These are phyloP conservation scores for Drusus annulatus DNA, from an alignment of 1,140 invertebrate genomes.

Conservation along the genomic window DNA sequence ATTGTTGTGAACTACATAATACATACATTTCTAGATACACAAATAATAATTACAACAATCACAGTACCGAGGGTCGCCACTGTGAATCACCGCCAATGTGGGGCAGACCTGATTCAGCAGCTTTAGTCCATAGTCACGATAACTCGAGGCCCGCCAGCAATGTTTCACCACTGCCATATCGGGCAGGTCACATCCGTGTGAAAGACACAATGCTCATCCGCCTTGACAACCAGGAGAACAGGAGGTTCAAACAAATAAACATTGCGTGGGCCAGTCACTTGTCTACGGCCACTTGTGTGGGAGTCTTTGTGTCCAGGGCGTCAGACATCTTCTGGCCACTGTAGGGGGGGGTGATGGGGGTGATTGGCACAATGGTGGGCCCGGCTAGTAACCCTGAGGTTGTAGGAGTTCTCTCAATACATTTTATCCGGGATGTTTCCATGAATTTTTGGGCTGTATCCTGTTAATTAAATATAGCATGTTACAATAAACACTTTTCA, in stretches of 20 bases:
- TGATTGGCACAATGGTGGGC: background rate
- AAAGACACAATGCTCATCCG: slow-evolving; percentile 17
- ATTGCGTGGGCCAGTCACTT: slow-evolving; percentile 39
- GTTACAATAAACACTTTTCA: no score
- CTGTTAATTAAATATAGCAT: slow-evolving; percentile 1
- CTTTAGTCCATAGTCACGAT: background rate
- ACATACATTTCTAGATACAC: background rate
- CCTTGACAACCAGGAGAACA: slow-evolving; percentile 38
- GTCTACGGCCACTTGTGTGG: slow-evolving; percentile 14
- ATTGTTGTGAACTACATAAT: no score
- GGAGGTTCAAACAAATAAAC: slow-evolving; percentile 19
- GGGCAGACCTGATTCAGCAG: background rate
- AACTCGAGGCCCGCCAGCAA: no score
- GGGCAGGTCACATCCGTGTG: background rate
- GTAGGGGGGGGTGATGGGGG: slow-evolving; percentile 35
- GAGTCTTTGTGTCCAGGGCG: background rate
- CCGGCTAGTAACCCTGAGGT: slow-evolving; percentile 6
- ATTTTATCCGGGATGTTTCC: slow-evolving; percentile 13
- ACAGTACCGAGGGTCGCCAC: background rate
- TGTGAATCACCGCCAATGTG: background rate
- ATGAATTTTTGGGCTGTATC: slow-evolving; percentile 43
- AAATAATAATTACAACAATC: background rate
- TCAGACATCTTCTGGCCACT: slow-evolving; percentile 28
- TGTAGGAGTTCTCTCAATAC: slow-evolving; percentile 39
- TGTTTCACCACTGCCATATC: no score